A percentile compares a stretch with the other conserved stretches of the same genome.
Conservation (phyloP, 2,888 invertebrate species). For the Idaea aversata region DNA sequence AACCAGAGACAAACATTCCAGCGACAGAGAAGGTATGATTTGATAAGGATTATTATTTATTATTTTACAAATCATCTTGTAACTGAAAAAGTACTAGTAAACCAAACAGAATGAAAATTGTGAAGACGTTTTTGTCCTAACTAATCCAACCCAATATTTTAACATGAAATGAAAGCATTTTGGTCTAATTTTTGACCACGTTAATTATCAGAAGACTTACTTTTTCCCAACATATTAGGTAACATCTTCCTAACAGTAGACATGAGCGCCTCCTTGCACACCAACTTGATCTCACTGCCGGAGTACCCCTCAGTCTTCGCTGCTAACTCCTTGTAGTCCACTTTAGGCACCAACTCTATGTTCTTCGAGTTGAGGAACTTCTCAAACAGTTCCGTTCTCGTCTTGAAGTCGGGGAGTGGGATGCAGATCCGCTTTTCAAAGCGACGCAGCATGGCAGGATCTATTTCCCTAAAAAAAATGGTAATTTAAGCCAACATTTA, state of each 20-base stretch:
- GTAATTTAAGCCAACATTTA: no score
- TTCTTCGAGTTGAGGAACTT: constrained; percentile 78
- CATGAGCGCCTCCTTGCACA: constrained; percentile 95
- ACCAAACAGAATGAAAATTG: no score
- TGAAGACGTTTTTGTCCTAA: no score
- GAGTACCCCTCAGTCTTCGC: constrained; percentile 87
- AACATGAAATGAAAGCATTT: no score
- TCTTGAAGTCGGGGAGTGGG: constrained; percentile 85
- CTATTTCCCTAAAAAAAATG: constrained; percentile 86
- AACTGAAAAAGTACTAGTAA: no score
- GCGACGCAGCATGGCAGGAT: constrained; percentile 91
- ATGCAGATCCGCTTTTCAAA: constrained; percentile 93
- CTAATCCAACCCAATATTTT: no score
- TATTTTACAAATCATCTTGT: no score
- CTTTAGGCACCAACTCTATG: constrained; percentile 64
- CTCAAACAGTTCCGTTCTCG: constrained; percentile 85
- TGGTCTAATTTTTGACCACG: no score
- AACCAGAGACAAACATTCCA: no score
- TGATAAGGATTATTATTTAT: no score
- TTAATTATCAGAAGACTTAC: constrained; percentile 40
- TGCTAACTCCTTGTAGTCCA: constrained; percentile 72
- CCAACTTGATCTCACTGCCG: constrained; percentile 91
- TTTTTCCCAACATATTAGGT: constrained; percentile 54
- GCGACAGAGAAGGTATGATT: no score
- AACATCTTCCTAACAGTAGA: constrained; percentile 84